phyloP scores from a whole-genome alignment of 2,113 vertebrate genomes.

The Pimephales promelas region DNA sequence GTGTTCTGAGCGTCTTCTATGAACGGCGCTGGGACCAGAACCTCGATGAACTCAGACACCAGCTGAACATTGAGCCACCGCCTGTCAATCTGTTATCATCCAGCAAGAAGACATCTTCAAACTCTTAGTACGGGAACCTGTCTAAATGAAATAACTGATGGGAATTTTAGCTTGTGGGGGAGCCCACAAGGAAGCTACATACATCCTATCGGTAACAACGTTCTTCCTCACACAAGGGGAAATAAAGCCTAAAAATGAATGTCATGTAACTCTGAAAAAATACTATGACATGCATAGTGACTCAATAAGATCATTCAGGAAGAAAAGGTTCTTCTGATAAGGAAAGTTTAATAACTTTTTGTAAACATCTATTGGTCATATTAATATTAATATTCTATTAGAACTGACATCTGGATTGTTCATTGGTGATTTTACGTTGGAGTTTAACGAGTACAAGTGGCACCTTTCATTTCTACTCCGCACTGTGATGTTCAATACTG shows the following conservation, averaged over 20 bases:
- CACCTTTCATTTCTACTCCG: too few species aligned
- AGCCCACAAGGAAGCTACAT: neutral
- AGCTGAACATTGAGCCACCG: constrained; percentile 85
- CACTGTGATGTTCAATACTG: too few species aligned
- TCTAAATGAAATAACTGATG: neutral
- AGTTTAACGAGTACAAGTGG: neutral
- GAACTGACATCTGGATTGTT: neutral
- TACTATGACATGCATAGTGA: neutral
- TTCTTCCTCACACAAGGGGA: neutral
- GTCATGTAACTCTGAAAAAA: neutral
- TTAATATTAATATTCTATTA: too few species aligned
- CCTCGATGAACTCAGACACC: constrained; percentile 80
- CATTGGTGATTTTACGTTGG: neutral
- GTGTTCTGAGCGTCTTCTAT: constrained; percentile 87
- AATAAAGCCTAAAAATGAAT: neutral
- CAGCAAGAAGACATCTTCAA: constrained; percentile 32
- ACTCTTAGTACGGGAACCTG: neutral
- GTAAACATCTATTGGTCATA: neutral
- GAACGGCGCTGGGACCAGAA: constrained; percentile 92
- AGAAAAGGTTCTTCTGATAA: neutral
- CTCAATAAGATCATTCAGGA: neutral
- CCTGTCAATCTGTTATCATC: constrained; percentile 59
- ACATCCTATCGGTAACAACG: neutral
- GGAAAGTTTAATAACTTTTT: neutral
- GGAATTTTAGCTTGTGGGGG: neutral